Base-by-base conservation (phyloP, 2,113 vertebrate genomes). In the Scalopus aquaticus region DNA sequence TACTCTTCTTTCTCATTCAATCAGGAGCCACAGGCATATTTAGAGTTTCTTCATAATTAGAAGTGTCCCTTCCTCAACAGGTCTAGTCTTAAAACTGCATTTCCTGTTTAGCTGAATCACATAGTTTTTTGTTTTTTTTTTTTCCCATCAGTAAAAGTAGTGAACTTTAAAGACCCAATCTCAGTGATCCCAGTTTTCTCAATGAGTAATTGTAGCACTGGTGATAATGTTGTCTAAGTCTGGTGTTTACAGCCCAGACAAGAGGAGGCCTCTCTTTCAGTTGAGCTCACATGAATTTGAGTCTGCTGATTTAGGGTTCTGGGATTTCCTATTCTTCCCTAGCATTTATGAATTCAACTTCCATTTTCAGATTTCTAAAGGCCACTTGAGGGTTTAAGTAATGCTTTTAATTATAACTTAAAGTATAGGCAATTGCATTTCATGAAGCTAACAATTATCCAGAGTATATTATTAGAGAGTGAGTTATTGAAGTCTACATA, bases 371-470 rank as follows among this genome's bases (percentile, higher is more conserved):
- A 96, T 98, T 98, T 98, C 95, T 95, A 98, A 94, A 97, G 92
- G 64, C 96, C 76, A 78, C 81, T 97, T 97, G 94, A 96, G 96
- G 97, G 88, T 97, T 97, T 98, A 97, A 97, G 92, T 67, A 82
- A 97, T 97, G 98, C 97, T 98, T 98, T 97, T 98, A 98, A 98
- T 98, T 98, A 98, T 95, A 98, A 96, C 94, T 92, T 96, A 96
- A 98, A 98, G 94, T 95, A 98, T 83, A 98, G 95, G 96, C 96
- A 96, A 96, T 95, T 77, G 67, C 93, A 92, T 98, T 98, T 95
- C 95, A 95, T 81, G 95, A 97, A 98, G 96, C 98, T 97, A 97
- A 70, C 97, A 98, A 98, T 98, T 98, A 98, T 91, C 97, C 95
- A 37, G 32, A 98, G 91, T 92, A 1, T 98, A 91, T 97, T 97